Conservation (phyloP, 2,888 invertebrate species). For the Loripinus fragilis region DNA sequence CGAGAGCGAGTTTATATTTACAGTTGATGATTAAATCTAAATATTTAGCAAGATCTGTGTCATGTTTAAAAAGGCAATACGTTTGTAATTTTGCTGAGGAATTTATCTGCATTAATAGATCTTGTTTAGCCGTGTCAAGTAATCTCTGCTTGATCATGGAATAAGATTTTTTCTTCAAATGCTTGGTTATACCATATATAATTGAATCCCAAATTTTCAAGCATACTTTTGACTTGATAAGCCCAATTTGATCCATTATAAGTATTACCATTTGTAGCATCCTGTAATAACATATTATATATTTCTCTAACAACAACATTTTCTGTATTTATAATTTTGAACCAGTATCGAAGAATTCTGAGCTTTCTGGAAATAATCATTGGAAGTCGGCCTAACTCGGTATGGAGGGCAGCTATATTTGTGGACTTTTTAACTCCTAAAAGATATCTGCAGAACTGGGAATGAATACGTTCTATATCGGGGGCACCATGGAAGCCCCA, state of each 20-base stretch:
- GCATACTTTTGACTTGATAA: neutral
- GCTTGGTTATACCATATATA: too few species aligned
- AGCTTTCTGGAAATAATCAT: neutral
- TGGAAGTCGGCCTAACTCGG: neutral
- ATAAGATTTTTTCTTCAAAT: neutral
- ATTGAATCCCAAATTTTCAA: too few species aligned
- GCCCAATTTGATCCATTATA: neutral
- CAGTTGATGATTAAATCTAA: neutral
- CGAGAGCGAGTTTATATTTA: neutral
- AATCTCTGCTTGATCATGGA: neutral
- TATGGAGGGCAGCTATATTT: neutral
- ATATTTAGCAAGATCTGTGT: neutral
- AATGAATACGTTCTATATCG: neutral
- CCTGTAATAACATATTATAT: neutral
- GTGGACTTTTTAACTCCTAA: too few species aligned
- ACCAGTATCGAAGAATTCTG: slow-evolving; percentile 13
- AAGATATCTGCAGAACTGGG: neutral
- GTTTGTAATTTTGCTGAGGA: neutral
- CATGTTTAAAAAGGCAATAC: neutral
- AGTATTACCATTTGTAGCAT: neutral
- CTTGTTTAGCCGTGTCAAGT: neutral
- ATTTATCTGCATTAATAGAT: neutral
- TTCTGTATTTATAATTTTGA: neutral
- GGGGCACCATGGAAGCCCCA: neutral
- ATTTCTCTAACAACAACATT: neutral